Evolutionary conservation across 2,797 vertebrate genomes (phyloP), one percentile per base, ranked within the genome.

Genomic region (Taenioides sp.): DNA sequence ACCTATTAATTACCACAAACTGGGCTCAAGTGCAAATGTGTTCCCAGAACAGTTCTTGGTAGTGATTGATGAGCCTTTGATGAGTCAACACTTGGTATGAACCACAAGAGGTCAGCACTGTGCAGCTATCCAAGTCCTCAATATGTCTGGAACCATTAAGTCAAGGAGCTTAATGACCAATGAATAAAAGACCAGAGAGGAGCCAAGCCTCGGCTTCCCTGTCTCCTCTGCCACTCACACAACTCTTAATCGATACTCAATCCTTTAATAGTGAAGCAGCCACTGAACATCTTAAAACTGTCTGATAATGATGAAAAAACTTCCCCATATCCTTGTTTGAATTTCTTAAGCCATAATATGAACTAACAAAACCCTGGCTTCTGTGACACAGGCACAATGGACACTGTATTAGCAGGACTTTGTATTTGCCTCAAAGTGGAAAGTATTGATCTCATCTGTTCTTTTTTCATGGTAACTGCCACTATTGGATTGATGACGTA

Each of bases 231-330:
- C 79, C 84, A 82, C 62, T 87, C 20, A 59, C 64, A 65, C 67
- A 76, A 76, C 49, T 67, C 64, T 57, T 78, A 75, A 88, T 89
- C 84, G 75, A 86, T 87, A 78, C 58, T 47, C 49, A 75, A 65
- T 40, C 59, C 73, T 81, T 87, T 79, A 67, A 81, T 83, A 79
- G 85, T 78, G 67, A 84, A 83, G 81, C 71, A 67, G 70, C 62
- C 27, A 70, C 73, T 71, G 62, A n/a, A 60, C 22, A 23, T 54
- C 52, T 66, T 65, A 31, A 65, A 31, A 67, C 61, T 52, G 66
- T 80, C 66, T 61, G 52, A 58, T 74, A 31, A 54, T 50, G 20
- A 61, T 17, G 34, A 55, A 67, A 73, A 73, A 66, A 64, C 68
- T 37, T 14, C 43, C 16, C 14, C 14, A 47, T 47, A 16, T 47